Percentiles rank a stretch among this genome's conserved stretches.
Conservation (phyloP, 2,113 vertebrate species). For the Sinocyclocheilus anshuiensis region DNA sequence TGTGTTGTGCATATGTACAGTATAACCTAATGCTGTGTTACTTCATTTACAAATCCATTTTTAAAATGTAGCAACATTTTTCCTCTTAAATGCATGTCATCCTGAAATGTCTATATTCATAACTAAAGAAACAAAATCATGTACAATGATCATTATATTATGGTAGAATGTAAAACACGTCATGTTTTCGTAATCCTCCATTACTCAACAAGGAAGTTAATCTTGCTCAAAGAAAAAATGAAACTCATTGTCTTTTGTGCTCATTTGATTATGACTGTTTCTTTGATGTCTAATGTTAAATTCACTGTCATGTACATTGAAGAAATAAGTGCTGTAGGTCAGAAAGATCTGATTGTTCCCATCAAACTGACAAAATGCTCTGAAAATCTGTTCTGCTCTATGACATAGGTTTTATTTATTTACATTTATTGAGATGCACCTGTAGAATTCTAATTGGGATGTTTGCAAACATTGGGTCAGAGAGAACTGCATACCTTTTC, state of each 20-base stretch:
- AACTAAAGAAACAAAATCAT: not conserved
- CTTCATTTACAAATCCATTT: not conserved
- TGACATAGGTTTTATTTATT: too few species aligned
- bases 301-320: not conserved
- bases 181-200: not conserved
- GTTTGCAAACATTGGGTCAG: too few species aligned
- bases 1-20: not conserved
- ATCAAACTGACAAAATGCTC: not conserved
- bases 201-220: constrained; percentile 18
- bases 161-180: not conserved
- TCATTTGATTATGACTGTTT: not conserved
- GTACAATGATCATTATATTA: not conserved
- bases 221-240: not conserved
- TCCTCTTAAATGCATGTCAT: not conserved
- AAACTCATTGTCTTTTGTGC: not conserved
- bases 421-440: too few species aligned
- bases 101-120: not conserved
- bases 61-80: not conserved
- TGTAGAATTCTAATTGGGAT: too few species aligned
- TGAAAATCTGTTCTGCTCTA: not conserved
- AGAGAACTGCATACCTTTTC: too few species aligned
- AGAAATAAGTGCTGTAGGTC: not conserved
- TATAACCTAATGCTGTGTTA: not conserved
- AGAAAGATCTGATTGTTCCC: too few species aligned
- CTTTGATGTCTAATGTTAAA: not conserved